These are phyloP conservation scores for Chesias legatella DNA, from an alignment of 2,888 invertebrate genomes.

Conservation along the genomic window DNA sequence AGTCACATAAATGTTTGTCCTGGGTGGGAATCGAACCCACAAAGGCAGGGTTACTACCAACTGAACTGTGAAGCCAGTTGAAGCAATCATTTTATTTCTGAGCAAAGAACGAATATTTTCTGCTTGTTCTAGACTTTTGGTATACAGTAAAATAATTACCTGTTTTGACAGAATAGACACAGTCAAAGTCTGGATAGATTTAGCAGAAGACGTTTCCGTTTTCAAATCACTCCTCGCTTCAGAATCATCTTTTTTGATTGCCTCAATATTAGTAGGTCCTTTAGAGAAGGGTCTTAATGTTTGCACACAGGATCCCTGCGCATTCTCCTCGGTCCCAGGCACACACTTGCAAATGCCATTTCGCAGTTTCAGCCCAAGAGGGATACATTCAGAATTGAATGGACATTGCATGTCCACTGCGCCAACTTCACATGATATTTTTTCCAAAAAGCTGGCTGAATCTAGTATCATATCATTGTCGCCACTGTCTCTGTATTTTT, in stretches of 20 bases:
- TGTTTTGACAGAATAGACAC: constrained; percentile 89
- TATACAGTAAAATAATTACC: constrained; percentile 60
- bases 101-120: no score
- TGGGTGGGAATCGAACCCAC: no score
- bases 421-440: constrained; percentile 82
- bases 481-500: constrained; percentile 60
- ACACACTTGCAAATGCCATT: constrained; percentile 88
- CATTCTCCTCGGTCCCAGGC: constrained; percentile 77
- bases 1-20: no score
- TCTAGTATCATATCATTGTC: constrained; percentile 75
- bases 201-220: constrained; percentile 62
- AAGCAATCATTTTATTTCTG: no score
- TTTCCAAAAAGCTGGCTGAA: constrained; percentile 69
- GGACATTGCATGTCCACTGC: constrained; percentile 76
- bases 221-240: constrained; percentile 49
- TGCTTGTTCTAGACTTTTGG: neutral
- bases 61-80: no score
- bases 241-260: constrained; percentile 55
- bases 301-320: constrained; percentile 60
- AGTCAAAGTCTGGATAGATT: constrained; percentile 83
- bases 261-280: constrained; percentile 58
- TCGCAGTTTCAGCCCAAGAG: constrained; percentile 72
- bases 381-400: constrained; percentile 85
- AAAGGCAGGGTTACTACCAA: no score
- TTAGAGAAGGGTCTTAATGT: constrained; percentile 60